phyloP scores from a whole-genome alignment of 2,113 vertebrate genomes.

The Amazona guildingii region DNA sequence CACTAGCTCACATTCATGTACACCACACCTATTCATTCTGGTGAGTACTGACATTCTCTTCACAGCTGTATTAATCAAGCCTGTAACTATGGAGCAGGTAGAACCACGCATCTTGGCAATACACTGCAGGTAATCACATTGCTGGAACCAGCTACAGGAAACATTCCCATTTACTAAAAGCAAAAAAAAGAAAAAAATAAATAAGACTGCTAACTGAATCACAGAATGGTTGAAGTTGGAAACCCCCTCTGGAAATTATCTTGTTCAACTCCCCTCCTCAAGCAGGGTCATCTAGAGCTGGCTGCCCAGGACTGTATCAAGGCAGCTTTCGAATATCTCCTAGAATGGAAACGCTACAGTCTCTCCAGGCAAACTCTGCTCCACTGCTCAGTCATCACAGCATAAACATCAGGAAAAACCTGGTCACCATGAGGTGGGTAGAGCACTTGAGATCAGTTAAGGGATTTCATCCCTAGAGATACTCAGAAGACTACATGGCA shows the following conservation, averaged over 20 bases:
- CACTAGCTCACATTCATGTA: background rate
- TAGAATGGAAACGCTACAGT: background rate
- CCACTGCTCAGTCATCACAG: background rate
- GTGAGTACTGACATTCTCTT: background rate
- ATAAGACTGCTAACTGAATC: background rate
- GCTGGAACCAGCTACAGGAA: background rate
- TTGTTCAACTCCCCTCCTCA: background rate
- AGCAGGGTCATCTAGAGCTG: background rate
- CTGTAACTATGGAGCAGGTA: background rate
- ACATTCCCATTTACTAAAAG: background rate
- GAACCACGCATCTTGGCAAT: background rate
- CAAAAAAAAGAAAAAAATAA: background rate
- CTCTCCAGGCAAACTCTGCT: background rate
- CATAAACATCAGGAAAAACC: background rate
- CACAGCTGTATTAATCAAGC: background rate
- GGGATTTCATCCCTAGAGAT: background rate
- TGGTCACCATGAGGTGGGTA: background rate
- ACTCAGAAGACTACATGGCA: background rate
- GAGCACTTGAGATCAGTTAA: background rate
- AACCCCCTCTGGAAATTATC: background rate
- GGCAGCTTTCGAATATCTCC: background rate
- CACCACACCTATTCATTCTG: background rate
- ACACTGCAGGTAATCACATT: background rate
- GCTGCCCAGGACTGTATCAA: background rate
- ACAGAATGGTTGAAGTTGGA: background rate